Base-by-base conservation (phyloP, 2,797 vertebrate genomes). In the Alfaro cultratus region DNA sequence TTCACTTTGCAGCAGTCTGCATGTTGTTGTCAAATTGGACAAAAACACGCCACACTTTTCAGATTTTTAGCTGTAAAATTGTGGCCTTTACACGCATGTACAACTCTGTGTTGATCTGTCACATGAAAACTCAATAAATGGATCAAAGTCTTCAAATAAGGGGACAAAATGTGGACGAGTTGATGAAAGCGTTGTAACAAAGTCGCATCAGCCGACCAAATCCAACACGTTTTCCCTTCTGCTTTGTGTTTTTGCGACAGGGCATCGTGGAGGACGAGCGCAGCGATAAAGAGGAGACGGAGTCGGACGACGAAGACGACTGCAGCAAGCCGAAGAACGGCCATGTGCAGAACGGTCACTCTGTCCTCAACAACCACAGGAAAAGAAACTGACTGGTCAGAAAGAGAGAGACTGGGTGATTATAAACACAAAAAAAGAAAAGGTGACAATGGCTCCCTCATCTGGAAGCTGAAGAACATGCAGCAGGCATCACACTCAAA, bases 191-290 rank as follows among this genome's bases (percentile, higher is more conserved):
- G 11, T 0, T 46, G 53, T 53, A 57, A 29, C 64, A 39, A 47
- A 39, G 1, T 67, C 10, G 4, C 26, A 36, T 76, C 39, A 31
- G 31, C 34, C 9, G 0, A 41, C 15, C 74, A 67, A 4, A 53
- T 51, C 7, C 47, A n/a, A 8, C 39, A 43, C 15, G 55, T 73
- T 6, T 71, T 29, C 5, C 67, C 0, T 67, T 1, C 60, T n/a
- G 1, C 78, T 72, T 1, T 62, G 31, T 1, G 75, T 73, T n/a
- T n/a, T 1, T 18, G 71, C 31, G 0, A 43, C 78, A 94, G 93
- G 91, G 97, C 88, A 95, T 97, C 5, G 96, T 99, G 15, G 97
- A 99, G 89, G 98, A 99, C 0, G 98, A 98, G 89, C 94, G 98
- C 39, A 99, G 98, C 0, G 98, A 99, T 83, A 89, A 94, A 0